phyloP scores from a whole-genome alignment of 1,140 invertebrate genomes.

The Papilio xuthus region DNA sequence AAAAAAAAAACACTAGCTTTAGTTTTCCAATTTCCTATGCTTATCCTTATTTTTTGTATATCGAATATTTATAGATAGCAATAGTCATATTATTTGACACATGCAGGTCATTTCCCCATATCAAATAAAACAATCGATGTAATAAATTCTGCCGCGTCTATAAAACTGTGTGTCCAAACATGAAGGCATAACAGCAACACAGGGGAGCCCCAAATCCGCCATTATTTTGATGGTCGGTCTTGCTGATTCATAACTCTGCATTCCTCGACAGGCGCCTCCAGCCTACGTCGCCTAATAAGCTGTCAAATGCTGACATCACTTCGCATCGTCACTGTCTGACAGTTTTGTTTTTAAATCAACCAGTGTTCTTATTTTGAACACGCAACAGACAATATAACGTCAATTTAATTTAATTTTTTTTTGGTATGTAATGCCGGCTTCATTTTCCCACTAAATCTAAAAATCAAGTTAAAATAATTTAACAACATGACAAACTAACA shows the following conservation, averaged over 20 bases:
- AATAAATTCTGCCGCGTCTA: not conserved
- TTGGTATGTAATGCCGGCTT: not conserved
- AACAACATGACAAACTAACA: no score
- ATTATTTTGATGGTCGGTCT: conserved; percentile 2
- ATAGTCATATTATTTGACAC: not conserved
- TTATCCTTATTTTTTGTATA: not conserved
- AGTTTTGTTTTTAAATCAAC: conserved; percentile 8
- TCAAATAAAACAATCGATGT: not conserved
- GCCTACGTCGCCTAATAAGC: conserved; percentile 30
- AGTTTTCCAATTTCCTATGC: no score
- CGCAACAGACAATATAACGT: not conserved
- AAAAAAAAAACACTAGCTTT: no score
- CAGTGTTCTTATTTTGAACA: not conserved
- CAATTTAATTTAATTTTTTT: not conserved
- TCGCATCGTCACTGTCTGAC: not conserved
- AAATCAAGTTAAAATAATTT: no score
- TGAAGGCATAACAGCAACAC: not conserved
- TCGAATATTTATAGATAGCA: not conserved
- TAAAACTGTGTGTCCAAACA: conserved; percentile 11
- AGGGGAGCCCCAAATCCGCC: conserved; percentile 1
- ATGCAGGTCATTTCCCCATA: not conserved
- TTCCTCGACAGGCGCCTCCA: conserved; percentile 20
- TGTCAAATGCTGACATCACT: conserved; percentile 34
- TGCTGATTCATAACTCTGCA: conserved; percentile 24
- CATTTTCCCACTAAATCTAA: not conserved